Evolutionary conservation across 92 coral and sea anemone genomes (phyloP), one percentile per base, ranked within the genome.

Genomic region (Anthopleura xanthogrammica): DNA sequence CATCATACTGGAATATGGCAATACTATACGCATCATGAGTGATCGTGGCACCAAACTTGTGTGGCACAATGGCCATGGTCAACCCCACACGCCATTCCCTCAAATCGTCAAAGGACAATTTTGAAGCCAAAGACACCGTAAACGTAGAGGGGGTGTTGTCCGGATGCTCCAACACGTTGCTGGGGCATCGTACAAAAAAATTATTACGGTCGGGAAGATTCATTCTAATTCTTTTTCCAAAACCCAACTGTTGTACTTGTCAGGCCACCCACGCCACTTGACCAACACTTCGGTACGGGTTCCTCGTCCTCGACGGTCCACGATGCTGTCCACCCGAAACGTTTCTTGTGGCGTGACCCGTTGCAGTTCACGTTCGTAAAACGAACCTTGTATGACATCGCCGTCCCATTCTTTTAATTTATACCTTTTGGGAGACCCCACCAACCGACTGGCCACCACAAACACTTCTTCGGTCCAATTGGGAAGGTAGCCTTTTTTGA

Each of bases 401-500:
- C 79, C 88, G 62, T 90, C 93, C 42, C 76, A 75, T 54, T 90
- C 90, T 1, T 79, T 65, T 11, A 86, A 9, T 72, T 90, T 90
- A 62, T 86, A 90, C 5, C 87, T 75, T 7, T 75, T 2, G 14
- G 86, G 48, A 16, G 42, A 29, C 3, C 85, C 90, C 7, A 12
- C 71, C 19, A 55, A 0, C 6, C 55, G 79, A 3, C 36, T 42
- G 24, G 43, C 43, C 48, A 87, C 62, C 77, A 80, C 79, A 79
- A 84, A 89, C 80, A 85, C 81, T 48, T 89, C 87, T 50, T 89
- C 92, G 13, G 90, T 89, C 85, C 92, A 89, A 0, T 71, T 68
- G 9, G 85, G 82, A 0, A 89, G 48, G 81, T 86, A 89, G 5
- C 92, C 87, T 74, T 86, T 89, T 60, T 82, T 85, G 39, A 88